Base-by-base conservation (phyloP, 2,888 invertebrate species). In the Torymus tubicola region DNA sequence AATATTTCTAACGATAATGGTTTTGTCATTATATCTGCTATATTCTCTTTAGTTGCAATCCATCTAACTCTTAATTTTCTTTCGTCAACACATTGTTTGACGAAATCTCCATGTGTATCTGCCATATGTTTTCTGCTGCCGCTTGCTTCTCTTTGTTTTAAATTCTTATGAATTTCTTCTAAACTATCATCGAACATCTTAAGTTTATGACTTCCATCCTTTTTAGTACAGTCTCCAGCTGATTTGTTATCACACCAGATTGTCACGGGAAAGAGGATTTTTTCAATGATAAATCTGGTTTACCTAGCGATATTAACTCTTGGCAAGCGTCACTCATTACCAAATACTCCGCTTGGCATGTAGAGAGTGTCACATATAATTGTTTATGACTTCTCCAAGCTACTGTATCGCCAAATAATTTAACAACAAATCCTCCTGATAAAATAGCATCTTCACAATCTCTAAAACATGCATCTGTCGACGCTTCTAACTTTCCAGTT, bases 401-500 rank as follows among this genome's bases (percentile, higher is more conserved):
- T 31, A 84, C 64, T 58, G 53, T 52, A 67, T 84, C 82, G 24
- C 83, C 78, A 61, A 58, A 83, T 42, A 84, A 42, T 18, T 78
- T 78, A 1, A 83, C 82, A 68, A 83, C 31, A 31, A 8, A 42
- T 1, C 8, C 42, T 8, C 42, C 42, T 42, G 42, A 8, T 8
- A 8, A 42, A 8, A 8, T 8, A 1, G 42, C 74, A 81, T 31
- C 84, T 82, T 11, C 81, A 72, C 12, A 82, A 63, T 85, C 84
- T 83, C 81, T 80, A 67, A 85, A 85, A 58, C 82, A 84, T 50
- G 84, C 80, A 80, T 86, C 84, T 61, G 85, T 77, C 8, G 80
- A 65, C 21, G 83, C 84, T 81, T 85, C 82, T 69, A 85, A 64
- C 8, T 18, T 4, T 13, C 69, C 75, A 42, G 18, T 24, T 52